These are phyloP conservation scores for Listronotus bonariensis DNA, from an alignment of 1,140 invertebrate species.

Conservation along the genomic window DNA sequence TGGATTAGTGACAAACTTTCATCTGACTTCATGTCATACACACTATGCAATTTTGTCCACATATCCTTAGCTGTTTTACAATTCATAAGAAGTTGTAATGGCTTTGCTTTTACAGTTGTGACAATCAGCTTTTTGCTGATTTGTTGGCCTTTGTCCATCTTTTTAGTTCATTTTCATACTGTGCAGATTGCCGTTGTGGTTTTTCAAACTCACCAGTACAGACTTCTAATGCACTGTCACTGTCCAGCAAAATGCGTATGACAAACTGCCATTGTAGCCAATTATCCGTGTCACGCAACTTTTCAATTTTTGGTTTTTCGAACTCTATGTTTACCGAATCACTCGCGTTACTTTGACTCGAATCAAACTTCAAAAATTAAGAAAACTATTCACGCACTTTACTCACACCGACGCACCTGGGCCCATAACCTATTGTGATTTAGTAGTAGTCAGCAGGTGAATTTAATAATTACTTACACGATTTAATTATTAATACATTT, in stretches of 20 bases:
- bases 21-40: slow-evolving; percentile 43
- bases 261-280: slow-evolving; percentile 20
- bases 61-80: slow-evolving; percentile 41
- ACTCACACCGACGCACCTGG: too few relatives aligned
- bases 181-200: slow-evolving; percentile 1
- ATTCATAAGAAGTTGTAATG: too few relatives aligned
- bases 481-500: too few relatives aligned
- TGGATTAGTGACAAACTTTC: slow-evolving; percentile 50
- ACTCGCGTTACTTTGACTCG: slow-evolving; percentile 1
- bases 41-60: slow-evolving; percentile 47
- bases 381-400: slow-evolving; percentile 7
- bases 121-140: too few relatives aligned
- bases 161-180: slow-evolving; percentile 27
- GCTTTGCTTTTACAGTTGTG: too few relatives aligned
- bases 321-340: slow-evolving; percentile 6
- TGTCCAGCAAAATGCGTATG: slow-evolving; percentile 8
- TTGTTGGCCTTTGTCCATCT: too few relatives aligned
- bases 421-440: too few relatives aligned
- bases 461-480: too few relatives aligned
- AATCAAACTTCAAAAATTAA: neutral
- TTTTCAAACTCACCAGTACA: slow-evolving; percentile 9
- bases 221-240: slow-evolving; percentile 11
- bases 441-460: too few relatives aligned
- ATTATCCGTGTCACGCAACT: slow-evolving; percentile 13
- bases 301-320: slow-evolving; percentile 12